Percentiles rank a stretch among this genome's conserved stretches.
phyloP scores from a whole-genome alignment of 2,797 vertebrate genomes.

The Anisognathus igniventris region DNA sequence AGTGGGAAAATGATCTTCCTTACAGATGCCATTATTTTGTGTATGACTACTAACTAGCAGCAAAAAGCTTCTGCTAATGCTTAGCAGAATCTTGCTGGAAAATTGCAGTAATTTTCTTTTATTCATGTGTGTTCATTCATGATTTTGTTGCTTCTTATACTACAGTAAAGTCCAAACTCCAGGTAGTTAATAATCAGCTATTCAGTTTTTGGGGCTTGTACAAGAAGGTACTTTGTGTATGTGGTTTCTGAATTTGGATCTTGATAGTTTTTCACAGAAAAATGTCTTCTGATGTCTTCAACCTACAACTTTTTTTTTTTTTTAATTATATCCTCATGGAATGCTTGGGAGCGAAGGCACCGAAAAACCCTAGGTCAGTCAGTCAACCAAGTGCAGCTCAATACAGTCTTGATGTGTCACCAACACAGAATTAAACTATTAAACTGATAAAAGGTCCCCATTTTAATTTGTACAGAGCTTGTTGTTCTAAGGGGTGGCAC shows the following conservation, averaged over 20 bases:
- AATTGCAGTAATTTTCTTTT: not conserved
- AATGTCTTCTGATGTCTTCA: not conserved
- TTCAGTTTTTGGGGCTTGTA: not conserved
- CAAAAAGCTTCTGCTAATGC: not conserved
- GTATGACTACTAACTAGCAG: not conserved
- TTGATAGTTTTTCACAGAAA: not conserved
- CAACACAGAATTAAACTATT: not conserved
- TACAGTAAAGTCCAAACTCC: not conserved
- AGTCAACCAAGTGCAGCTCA: not conserved
- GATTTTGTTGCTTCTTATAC: not conserved
- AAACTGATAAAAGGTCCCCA: not conserved
- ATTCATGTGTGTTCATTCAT: not conserved
- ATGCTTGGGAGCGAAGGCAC: not conserved
- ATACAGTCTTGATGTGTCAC: not conserved
- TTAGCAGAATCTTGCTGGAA: not conserved
- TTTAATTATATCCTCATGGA: not conserved
- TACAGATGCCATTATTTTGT: not conserved
- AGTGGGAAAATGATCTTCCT: not conserved
- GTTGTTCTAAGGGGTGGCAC: not conserved
- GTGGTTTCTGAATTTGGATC: not conserved
- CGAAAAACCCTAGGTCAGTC: not conserved
- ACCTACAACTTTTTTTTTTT: too few species aligned
- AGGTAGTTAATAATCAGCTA: not conserved
- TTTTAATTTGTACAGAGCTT: not conserved
- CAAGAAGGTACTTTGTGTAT: not conserved